phyloP scores from a whole-genome alignment of 2,888 invertebrate species.

The Acronicta psi region DNA sequence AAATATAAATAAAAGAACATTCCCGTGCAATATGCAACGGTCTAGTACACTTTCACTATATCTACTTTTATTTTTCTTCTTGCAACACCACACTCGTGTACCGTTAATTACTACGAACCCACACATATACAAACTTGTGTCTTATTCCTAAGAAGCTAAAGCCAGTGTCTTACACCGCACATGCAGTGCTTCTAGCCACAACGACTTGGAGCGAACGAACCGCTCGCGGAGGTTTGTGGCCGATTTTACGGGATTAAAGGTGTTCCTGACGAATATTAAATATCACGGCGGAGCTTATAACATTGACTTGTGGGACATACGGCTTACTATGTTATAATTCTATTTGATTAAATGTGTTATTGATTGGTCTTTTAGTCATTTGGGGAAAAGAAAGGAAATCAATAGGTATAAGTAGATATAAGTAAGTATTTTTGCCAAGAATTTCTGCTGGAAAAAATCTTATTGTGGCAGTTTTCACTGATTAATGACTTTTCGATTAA shows the following conservation, averaged over 20 bases:
- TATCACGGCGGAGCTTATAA: constrained; percentile 43
- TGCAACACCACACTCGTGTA: constrained; percentile 8
- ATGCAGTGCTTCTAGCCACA: constrained; percentile 61
- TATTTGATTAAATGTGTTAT: constrained; percentile 1
- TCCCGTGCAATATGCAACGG: constrained; percentile 45
- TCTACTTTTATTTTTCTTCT: constrained; percentile 41
- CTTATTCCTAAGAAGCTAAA: constrained; percentile 37
- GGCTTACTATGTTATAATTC: constrained; percentile 3
- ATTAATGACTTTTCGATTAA: no score
- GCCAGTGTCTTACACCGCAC: constrained; percentile 52
- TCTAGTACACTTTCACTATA: constrained; percentile 46
- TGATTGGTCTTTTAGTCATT: no score
- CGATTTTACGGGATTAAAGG: constrained; percentile 58
- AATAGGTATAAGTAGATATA: no score
- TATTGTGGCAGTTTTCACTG: no score
- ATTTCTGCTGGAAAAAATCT: no score
- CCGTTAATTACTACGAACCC: constrained; percentile 37
- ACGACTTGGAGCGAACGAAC: constrained; percentile 34
- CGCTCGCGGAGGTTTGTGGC: constrained; percentile 50
- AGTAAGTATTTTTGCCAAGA: no score
- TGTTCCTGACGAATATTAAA: constrained; percentile 58
- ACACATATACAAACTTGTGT: constrained; percentile 10
- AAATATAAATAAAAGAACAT: constrained; percentile 30
- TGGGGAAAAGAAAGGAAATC: no score
- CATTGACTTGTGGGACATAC: constrained; percentile 6